Evolutionary conservation across 1,140 invertebrate genomes (phyloP), one percentile per base, ranked within the genome.

Genomic region (Drosophila kurseongensis): DNA sequence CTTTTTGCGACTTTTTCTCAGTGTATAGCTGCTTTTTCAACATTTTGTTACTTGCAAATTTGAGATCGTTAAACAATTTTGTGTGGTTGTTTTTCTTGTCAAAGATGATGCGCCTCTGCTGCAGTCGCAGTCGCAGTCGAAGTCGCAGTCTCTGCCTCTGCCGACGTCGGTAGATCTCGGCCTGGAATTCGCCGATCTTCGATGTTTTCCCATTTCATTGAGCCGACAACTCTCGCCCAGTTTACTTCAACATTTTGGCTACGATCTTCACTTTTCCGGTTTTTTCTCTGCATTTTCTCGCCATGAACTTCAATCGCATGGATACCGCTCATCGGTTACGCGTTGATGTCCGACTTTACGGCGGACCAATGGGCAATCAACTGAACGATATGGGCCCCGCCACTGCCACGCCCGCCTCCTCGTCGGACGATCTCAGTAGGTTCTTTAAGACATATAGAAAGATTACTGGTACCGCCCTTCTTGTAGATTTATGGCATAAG

Each of bases 241-340:
- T 12, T 75, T 69, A 83, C 75, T 82, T 18, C 27, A 29, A 5
- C 60, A 62, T 42, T 42, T 35, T 35, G 9, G n/a, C 2, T 12
- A 6, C 38, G 41, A 51, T 55, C 42, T 10, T 8, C 41, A 12
- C 35, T 38, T 35, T 36, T 55, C 56, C 61, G 18, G 41, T 18
- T 65, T 67, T 67, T 18, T 45, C 55, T 12, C 56, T 16, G 48
- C 48, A 51, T 12, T 45, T 45, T 23, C 16, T 27, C 13, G 29
- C 41, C 41, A 91, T 91, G 89, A 88, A 91, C 72, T 91, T 91
- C 16, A 91, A 91, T 90, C 84, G 89, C 51, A 80, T 80, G 73
- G 79, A 91, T 27, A 89, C 69, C 27, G 57, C 73, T 38, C 75
- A 85, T 55, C 75, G 89, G 16, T 40, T 91, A n/a, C 44, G 50